These are phyloP conservation scores for Pentalonia nigronervosa DNA, from an alignment of 1,140 invertebrate genomes.

Conservation along the genomic window DNA sequence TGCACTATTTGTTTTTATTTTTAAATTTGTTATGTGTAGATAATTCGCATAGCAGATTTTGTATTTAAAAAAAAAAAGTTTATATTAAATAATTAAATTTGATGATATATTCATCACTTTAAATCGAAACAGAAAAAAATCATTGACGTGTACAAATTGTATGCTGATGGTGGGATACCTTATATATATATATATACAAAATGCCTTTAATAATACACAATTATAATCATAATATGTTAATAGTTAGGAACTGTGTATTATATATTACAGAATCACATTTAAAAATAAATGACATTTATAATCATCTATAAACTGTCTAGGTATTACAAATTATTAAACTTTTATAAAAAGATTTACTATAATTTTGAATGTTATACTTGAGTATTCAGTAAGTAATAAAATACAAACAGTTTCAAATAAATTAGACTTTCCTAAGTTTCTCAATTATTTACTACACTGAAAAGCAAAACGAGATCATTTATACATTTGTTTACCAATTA, in stretches of 20 bases:
- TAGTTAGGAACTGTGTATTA: neutral
- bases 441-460: neutral
- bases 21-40: neutral
- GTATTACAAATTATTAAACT: neutral
- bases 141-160: neutral
- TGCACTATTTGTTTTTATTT: neutral
- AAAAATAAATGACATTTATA: neutral
- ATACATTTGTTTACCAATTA: neutral
- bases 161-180: neutral
- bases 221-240: slow-evolving; percentile 7
- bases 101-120: neutral
- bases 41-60: neutral
- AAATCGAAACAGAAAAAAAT: neutral
- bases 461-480: neutral
- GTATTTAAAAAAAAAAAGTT: too few relatives aligned
- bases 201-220: neutral
- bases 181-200: neutral
- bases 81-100: neutral
- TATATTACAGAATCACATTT: neutral
- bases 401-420: neutral
- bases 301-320: too few relatives aligned
- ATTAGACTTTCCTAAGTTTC: neutral
- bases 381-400: neutral
- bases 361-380: neutral
- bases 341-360: neutral